phyloP scores from a whole-genome alignment of 64 coral and sea anemone genomes.

The Pocillopora damicornis region DNA sequence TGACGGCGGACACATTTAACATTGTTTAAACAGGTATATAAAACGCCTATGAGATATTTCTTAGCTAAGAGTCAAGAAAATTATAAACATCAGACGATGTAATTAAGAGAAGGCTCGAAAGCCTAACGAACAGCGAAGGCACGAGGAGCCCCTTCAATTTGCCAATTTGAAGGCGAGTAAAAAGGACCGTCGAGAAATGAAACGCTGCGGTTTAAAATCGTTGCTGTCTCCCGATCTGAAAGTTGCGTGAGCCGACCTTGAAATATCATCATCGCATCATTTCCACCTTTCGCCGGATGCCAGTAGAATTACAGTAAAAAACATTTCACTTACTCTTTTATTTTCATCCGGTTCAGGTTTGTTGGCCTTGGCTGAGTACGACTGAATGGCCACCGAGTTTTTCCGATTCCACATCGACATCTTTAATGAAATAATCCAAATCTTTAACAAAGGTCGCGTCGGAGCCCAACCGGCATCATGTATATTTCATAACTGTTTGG shows the following conservation, averaged over 20 bases:
- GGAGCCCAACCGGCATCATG: conserved; percentile 57
- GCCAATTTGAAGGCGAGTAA: not conserved
- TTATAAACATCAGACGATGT: not conserved
- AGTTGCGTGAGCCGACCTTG: conserved; percentile 8
- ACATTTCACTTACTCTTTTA: conserved; percentile 43
- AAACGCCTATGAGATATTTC: not conserved
- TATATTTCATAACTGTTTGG: conserved; percentile 54
- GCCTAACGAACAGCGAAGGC: not conserved
- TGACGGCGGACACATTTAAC: not conserved
- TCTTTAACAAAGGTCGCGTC: conserved; percentile 48
- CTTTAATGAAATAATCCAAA: conserved; percentile 10
- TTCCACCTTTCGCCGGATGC: conserved; percentile 7
- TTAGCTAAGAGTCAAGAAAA: not conserved
- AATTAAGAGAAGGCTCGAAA: not conserved
- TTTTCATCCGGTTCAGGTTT: conserved; percentile 44
- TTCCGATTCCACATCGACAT: conserved; percentile 82
- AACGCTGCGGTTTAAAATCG: not conserved
- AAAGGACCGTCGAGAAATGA: not conserved
- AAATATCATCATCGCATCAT: conserved; percentile 8
- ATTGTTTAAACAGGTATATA: conserved; percentile 24
- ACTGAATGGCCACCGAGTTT: conserved; percentile 51
- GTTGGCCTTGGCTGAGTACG: conserved; percentile 22
- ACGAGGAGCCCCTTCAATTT: not conserved
- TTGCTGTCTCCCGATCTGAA: not conserved
- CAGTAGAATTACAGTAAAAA: not conserved